phyloP scores from a whole-genome alignment of 2,888 invertebrate species.

The Drosophila mettleri region DNA sequence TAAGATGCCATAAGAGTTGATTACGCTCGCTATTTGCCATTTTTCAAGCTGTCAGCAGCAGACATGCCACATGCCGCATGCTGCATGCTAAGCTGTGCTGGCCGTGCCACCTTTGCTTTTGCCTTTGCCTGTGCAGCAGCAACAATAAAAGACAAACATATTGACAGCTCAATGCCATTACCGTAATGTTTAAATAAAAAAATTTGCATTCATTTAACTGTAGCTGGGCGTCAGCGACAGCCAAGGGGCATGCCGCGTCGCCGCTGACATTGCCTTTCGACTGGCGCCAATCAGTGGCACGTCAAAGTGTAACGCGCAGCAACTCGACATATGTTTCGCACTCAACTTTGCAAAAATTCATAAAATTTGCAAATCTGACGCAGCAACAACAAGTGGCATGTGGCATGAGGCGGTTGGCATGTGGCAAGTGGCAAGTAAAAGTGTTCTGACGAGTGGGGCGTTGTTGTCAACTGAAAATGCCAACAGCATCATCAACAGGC shows the following conservation, averaged over 20 bases:
- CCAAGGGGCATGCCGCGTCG: slow-evolving; percentile 42
- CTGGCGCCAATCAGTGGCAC: slow-evolving; percentile 66
- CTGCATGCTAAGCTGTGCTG: slow-evolving; percentile 23
- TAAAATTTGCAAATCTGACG: slow-evolving; percentile 69
- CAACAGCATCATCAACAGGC: slow-evolving; percentile 59
- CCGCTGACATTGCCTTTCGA: slow-evolving; percentile 21
- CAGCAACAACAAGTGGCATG: slow-evolving; percentile 27
- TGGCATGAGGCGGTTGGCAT: slow-evolving; percentile 48
- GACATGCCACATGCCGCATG: slow-evolving; percentile 36
- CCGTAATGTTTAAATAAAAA: slow-evolving; percentile 73
- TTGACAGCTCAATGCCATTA: slow-evolving; percentile 79
- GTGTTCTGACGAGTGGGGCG: slow-evolving; percentile 65
- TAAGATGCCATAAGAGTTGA: slow-evolving; percentile 35
- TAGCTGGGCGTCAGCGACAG: slow-evolving; percentile 37
- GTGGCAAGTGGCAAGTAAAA: slow-evolving; percentile 55
- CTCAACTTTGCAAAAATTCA: slow-evolving; percentile 69
- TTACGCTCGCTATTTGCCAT: slow-evolving; percentile 44
- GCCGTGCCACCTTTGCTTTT: slow-evolving; percentile 30
- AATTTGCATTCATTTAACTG: slow-evolving; percentile 79
- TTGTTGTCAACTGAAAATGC: slow-evolving; percentile 58
- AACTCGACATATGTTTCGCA: slow-evolving; percentile 68
- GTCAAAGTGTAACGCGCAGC: slow-evolving; percentile 60
- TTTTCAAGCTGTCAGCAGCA: slow-evolving; percentile 72
- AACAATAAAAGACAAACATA: slow-evolving; percentile 74
- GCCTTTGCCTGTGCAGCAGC: slow-evolving; percentile 11